Percentiles rank a stretch among this genome's conserved stretches.
Conservation (phyloP, 2,888 invertebrate genomes). For the Myopa tessellatipennis region DNA sequence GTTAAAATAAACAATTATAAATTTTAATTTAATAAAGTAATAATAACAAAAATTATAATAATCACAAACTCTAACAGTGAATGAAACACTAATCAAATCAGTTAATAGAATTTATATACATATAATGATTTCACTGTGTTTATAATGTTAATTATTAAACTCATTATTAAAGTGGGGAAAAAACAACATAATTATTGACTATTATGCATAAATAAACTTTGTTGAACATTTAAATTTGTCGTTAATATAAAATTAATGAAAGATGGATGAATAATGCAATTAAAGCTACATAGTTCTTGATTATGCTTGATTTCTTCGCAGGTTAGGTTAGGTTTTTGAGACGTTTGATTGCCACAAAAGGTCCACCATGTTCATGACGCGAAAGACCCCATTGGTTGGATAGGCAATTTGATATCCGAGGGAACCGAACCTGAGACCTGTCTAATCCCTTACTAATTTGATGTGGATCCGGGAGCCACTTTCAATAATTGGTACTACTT, state of each 20-base stretch:
- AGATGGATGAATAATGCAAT: no score
- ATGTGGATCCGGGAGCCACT: no score
- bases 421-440: no score
- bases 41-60: slow-evolving; percentile 10
- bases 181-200: slow-evolving; percentile 7
- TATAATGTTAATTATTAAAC: slow-evolving; percentile 19
- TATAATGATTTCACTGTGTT: slow-evolving; percentile 23
- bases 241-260: background rate
- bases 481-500: no score
- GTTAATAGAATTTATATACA: background rate
- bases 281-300: no score
- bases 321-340: no score
- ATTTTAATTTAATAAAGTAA: background rate
- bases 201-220: slow-evolving; percentile 24
- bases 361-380: no score
- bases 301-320: no score
- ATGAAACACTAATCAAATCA: background rate
- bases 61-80: background rate
- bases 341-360: no score
- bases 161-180: background rate
- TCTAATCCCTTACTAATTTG: no score
- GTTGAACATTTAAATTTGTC: slow-evolving; percentile 19
- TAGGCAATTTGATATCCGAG: no score
- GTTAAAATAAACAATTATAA: slow-evolving; percentile 10
- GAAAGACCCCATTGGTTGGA: no score